Conservation (phyloP, 2,888 invertebrate genomes). For the Cerastis rubricosa region DNA sequence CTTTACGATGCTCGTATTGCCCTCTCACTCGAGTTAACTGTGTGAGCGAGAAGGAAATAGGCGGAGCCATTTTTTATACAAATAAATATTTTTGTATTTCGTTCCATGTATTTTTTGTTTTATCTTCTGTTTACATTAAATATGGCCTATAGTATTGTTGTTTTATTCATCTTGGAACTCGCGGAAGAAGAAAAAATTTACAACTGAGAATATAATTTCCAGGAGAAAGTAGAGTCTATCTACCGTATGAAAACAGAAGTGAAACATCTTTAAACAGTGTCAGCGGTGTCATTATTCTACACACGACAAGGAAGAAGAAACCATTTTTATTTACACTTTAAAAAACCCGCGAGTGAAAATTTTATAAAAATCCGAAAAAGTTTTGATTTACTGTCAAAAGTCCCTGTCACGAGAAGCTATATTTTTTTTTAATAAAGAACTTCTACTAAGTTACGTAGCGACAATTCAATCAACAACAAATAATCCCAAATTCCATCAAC, state of each 20-base stretch:
- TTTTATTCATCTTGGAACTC: constrained; percentile 31
- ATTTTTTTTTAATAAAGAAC: too few species aligned
- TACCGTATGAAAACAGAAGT: neutral
- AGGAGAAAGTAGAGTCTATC: neutral
- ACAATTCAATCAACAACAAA: neutral
- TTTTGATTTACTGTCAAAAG: neutral
- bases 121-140: constrained; percentile 43
- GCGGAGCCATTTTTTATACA: neutral
- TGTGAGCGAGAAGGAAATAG: constrained; percentile 10
- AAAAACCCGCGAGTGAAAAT: neutral
- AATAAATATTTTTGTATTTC: constrained; percentile 21
- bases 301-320: neutral
- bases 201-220: neutral
- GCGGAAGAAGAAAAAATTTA: neutral
- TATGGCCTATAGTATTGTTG: neutral
- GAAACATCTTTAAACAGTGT: neutral
- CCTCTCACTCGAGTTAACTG: neutral
- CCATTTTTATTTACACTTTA: neutral
- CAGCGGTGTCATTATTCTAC: neutral
- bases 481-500: neutral
- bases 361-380: neutral
- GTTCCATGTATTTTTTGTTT: constrained; percentile 15
- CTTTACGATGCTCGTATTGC: constrained; percentile 13
- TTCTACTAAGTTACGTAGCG: too few species aligned
- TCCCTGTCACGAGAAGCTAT: neutral